Conservation (phyloP, 2,797 vertebrate species). For the Leptoclinus maculatus region DNA sequence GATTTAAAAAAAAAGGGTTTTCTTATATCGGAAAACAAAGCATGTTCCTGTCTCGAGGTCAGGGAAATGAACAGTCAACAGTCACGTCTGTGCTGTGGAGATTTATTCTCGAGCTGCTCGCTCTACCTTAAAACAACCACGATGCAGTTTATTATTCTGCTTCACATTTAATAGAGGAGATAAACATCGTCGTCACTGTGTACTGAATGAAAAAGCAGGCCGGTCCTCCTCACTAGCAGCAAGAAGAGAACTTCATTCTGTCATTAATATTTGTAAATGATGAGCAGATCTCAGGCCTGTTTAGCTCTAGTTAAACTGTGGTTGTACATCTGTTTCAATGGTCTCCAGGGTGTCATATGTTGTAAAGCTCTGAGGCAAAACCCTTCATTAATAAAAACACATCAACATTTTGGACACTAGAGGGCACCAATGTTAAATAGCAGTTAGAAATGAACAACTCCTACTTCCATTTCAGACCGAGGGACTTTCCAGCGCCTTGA, state of each 20-base stretch:
- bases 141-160: neutral
- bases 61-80: neutral
- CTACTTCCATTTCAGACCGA: neutral
- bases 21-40: neutral
- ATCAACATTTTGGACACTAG: constrained; percentile 15
- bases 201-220: too few species aligned
- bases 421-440: neutral
- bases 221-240: too few species aligned
- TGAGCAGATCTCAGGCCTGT: neutral
- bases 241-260: neutral
- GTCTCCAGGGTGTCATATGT: neutral
- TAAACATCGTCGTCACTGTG: neutral
- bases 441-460: neutral
- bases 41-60: neutral
- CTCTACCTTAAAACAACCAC: neutral
- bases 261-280: too few species aligned
- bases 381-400: neutral
- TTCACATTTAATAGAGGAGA: neutral
- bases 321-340: neutral
- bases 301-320: neutral
- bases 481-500: constrained; percentile 49
- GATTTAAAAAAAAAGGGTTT: fast-evolving
- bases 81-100: neutral
- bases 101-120: neutral
- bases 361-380: neutral